Percentiles rank a stretch among this genome's conserved stretches.
Conservation (phyloP, 2,888 invertebrate genomes). For the Xanthorhoe spadicearia region DNA sequence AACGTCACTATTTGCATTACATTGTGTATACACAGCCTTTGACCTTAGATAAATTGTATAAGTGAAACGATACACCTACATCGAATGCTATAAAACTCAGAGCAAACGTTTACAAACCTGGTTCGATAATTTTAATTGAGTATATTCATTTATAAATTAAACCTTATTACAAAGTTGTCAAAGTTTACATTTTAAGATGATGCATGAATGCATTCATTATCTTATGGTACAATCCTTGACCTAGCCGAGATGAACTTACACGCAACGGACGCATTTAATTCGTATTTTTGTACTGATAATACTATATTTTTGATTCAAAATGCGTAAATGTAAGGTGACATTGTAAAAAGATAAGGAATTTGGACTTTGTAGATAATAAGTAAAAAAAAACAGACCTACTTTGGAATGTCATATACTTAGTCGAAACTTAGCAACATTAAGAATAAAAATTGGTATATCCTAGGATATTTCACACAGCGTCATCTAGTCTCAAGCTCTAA, state of each 20-base stretch:
- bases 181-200: conserved; percentile 17
- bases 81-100: no score
- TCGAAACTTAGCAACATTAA: no score
- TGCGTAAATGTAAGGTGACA: conserved; percentile 39
- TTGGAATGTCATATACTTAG: no score
- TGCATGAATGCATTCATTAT: conserved; percentile 53
- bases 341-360: conserved; percentile 23
- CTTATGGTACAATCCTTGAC: conserved; percentile 57
- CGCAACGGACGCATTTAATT: conserved; percentile 39
- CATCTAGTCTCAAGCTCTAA: no score
- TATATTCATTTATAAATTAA: conserved; percentile 21
- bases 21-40: not conserved
- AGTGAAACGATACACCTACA: not conserved
- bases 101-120: conserved; percentile 26
- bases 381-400: not conserved
- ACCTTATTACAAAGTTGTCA: conserved; percentile 16
- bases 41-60: not conserved
- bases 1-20: not conserved
- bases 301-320: conserved; percentile 11
- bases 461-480: no score
- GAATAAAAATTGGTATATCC: no score
- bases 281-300: conserved; percentile 19
- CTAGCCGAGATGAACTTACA: conserved; percentile 52
- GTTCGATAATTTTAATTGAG: conserved; percentile 47
- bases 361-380: not conserved